Evolutionary conservation across 2,797 vertebrate genomes (phyloP).

Genomic region (Catamblyrhynchus diadema): DNA sequence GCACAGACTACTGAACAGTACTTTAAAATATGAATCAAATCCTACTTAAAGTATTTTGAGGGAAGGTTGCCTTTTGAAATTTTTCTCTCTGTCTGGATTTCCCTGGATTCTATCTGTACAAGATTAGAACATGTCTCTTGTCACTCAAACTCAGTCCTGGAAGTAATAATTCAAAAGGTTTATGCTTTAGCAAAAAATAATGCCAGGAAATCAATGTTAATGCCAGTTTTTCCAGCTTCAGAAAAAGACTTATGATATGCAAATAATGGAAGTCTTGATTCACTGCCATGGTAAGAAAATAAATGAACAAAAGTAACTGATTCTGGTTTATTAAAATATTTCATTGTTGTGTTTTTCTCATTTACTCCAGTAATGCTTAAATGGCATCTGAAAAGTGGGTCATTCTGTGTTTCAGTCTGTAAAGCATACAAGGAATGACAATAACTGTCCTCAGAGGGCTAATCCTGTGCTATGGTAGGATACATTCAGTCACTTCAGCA

Average conservation of each 20-base stretch:
- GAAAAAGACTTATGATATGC: not conserved
- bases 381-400: not conserved
- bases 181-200: not conserved
- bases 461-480: not conserved
- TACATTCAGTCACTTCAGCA: not conserved
- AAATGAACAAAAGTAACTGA: not conserved
- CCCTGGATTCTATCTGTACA: not conserved
- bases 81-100: not conserved
- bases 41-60: not conserved
- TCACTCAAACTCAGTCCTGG: not conserved
- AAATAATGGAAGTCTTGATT: not conserved
- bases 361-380: not conserved
- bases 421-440: not conserved
- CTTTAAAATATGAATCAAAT: not conserved
- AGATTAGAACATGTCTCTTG: not conserved
- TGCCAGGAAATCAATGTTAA: not conserved
- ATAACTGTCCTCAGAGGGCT: not conserved
- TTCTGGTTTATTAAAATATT: not conserved
- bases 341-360: not conserved
- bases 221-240: not conserved
- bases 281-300: not conserved
- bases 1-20: not conserved
- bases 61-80: not conserved
- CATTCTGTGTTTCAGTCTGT: not conserved
- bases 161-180: not conserved